Evolutionary conservation across 2,113 vertebrate genomes (phyloP), one percentile per base, ranked within the genome.

Genomic region (Tiliqua scincoides): DNA sequence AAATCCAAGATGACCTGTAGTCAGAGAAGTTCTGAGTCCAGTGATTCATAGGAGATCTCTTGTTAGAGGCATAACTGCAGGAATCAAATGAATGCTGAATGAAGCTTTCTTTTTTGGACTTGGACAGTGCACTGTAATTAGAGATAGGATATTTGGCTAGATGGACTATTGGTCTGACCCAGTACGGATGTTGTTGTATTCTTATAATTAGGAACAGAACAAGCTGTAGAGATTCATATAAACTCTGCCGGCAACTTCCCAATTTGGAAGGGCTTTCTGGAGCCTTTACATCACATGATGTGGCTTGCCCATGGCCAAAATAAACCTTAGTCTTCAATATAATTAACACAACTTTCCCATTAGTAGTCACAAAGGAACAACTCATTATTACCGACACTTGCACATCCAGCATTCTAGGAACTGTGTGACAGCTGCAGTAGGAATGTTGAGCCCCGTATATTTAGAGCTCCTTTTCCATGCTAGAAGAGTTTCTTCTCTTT

Each of bases 121-220:
- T 61, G 59, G 6, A 43, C 43, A 67, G 40, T 52, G 32, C 3
- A 67, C 61, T 84, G 43, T 76, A 84, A 75, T 84, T 84, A 65
- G 61, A 76, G 21, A 84, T 32, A 65, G 61, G 62, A 57, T 10
- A 20, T 65, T 76, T 84, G 61, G 17, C 73, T 68, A 54, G 61
- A 54, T 54, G 62, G 63, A 9, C 17, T 32, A 65, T 76, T 76
- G 83, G 83, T 67, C 10, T 77, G 23, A 54, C 72, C 61, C 14
- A 32, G 62, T 76, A 48, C 12, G n/a, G 43, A 54, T 54, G 35
- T 52, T 84, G 62, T 67, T 76, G 61, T 54, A 8, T 54, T 54
- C 62, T 54, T 52, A 67, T 84, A 77, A 54, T 77, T 84, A 54
- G 48, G 81, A 76, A 67, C 8, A 77, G 43, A 67, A 77, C 43